phyloP scores from a whole-genome alignment of 1,140 invertebrate genomes.

The Harlomillsia oculata region DNA sequence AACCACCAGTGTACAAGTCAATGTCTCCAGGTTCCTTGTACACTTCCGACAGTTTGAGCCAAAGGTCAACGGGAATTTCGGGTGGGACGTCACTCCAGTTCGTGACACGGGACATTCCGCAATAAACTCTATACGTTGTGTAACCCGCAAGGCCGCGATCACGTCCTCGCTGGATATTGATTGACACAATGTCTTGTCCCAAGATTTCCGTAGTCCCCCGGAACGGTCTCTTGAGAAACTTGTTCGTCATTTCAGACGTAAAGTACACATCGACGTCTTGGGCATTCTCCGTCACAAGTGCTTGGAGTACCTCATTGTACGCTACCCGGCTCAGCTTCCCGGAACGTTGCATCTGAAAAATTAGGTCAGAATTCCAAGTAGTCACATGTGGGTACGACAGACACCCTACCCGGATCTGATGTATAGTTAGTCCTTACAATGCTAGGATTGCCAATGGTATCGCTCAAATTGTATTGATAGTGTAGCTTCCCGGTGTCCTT shows the following conservation, averaged over 20 bases:
- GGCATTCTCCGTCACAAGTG: conserved; percentile 78
- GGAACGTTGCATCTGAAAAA: conserved; percentile 6
- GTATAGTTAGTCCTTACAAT: conserved; percentile 18
- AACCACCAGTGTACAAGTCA: conserved; percentile 48
- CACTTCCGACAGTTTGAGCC: not conserved
- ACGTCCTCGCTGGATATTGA: conserved; percentile 45
- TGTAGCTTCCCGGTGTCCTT: conserved; percentile 35
- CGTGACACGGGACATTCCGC: conserved; percentile 41
- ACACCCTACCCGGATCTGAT: not conserved
- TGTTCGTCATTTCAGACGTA: conserved; percentile 83
- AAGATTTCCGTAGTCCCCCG: conserved; percentile 42
- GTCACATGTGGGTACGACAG: conserved; percentile 13
- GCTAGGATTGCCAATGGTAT: not conserved
- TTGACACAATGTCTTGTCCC: conserved; percentile 28
- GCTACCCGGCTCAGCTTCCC: conserved; percentile 20
- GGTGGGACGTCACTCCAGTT: not conserved
- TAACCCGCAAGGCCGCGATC: conserved; percentile 55
- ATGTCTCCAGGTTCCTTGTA: conserved; percentile 41
- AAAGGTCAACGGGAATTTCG: not conserved
- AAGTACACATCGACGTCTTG: conserved; percentile 89
- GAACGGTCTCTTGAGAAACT: conserved; percentile 65
- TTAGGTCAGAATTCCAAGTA: not conserved
- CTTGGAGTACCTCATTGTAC: conserved; percentile 69
- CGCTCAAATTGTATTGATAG: conserved; percentile 32
- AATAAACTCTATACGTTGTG: conserved; percentile 46